Base-by-base conservation (phyloP, 2,797 vertebrate species). In the Crenuchus spilurus region DNA sequence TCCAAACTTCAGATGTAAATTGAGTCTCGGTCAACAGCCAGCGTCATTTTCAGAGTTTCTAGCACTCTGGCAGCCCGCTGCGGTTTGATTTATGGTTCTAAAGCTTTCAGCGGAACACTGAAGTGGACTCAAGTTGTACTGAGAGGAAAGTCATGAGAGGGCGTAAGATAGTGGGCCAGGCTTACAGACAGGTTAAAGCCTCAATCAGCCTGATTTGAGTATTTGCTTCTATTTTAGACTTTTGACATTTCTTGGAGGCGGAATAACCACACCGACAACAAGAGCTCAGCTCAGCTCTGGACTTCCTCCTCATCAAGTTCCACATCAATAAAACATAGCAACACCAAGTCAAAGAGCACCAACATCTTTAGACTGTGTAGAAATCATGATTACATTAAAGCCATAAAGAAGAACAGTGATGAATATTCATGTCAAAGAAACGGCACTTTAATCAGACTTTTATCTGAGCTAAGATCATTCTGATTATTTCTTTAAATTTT, bases 151-250 rank as follows among this genome's bases (percentile, higher is more conserved):
- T 54, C 28, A 54, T 28, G 24, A 54, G 51, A 8, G 51, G 28
- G 24, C 13, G 11, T n/a, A 30, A n/a, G 51, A 54, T 30, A 54
- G 24, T 54, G 24, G 28, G 51, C 28, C 28, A n/a, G 26, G 54
- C 49, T 28, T 2, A 28, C 24, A 52, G 49, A 52, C 49, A 52
- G 31, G 41, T 60, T 49, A 74, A 66, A 74, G 63, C 62, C 35
- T 65, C 51, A 65, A 74, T 74, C 65, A 74, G 52, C 51, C 48
- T 39, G 72, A 60, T 74, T 74, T 39, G 72, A 74, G 52, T 20
- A 39, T 28, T 2, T n/a, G n/a, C 28, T 58, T 58, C 72, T 42
- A 22, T 66, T 65, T 46, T 26, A 35, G 30, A 52, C 18, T 14
- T 14, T 6, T 9, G 49, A 24, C 48, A 4, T 28, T 4, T 14